Conservation (phyloP, 2,888 invertebrate genomes). For the Phania funesta region DNA sequence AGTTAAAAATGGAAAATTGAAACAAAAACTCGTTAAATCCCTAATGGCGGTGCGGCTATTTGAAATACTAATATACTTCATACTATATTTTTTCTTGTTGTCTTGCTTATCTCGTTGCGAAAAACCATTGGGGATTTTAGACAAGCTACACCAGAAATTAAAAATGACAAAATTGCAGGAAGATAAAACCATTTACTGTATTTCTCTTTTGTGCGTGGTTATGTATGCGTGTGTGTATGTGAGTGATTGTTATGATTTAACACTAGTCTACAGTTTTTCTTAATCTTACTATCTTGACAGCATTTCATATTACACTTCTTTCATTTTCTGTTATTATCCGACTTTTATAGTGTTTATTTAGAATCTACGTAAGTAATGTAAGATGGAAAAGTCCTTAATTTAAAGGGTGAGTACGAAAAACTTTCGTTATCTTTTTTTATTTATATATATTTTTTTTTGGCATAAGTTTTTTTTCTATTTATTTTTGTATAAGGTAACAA, state of each 20-base stretch:
- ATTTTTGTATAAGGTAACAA: no score
- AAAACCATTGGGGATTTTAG: background rate
- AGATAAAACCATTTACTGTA: background rate
- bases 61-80: conserved; percentile 33
- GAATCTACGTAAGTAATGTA: no score
- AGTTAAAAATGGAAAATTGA: background rate
- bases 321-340: conserved; percentile 40
- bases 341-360: conserved; percentile 21
- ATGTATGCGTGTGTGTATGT: background rate
- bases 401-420: background rate
- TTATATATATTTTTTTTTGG: no score
- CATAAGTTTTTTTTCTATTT: no score
- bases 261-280: conserved; percentile 16
- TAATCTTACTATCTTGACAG: conserved; percentile 36
- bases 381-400: background rate
- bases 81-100: background rate
- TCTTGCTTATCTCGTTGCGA: background rate
- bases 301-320: conserved; percentile 49
- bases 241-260: background rate
- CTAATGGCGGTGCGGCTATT: conserved; percentile 44
- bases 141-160: conserved; percentile 19
- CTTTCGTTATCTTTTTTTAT: no score
- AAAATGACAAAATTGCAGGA: conserved; percentile 36
- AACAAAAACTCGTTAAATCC: conserved; percentile 20
- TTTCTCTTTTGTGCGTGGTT: background rate